Evolutionary conservation across 2,888 invertebrate species (phyloP), one percentile per base, ranked within the genome.

Genomic region (Pristionchus fissidentatus): DNA sequence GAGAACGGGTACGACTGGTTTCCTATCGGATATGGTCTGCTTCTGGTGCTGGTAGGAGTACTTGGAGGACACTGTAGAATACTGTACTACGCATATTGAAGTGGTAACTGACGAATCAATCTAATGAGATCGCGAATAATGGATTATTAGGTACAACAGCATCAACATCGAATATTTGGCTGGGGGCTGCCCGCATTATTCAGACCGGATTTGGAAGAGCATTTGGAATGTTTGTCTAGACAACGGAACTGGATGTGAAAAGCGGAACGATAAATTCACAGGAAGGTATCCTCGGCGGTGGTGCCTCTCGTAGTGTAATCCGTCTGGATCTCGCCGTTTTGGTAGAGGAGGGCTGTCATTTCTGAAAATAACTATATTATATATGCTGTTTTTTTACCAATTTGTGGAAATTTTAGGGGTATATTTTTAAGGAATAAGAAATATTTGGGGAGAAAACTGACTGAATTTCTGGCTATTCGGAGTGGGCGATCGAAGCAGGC

Each of bases 141-240:
- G n/a, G n/a, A n/a, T n/a, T n/a, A n/a, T n/a, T n/a, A n/a, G n/a
- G n/a, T n/a, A n/a, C n/a, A n/a, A n/a, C n/a, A n/a, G n/a, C n/a
- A n/a, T n/a, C n/a, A n/a, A n/a, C n/a, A n/a, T n/a, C n/a, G n/a
- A n/a, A n/a, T n/a, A n/a, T n/a, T n/a, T n/a, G n/a, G n/a, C n/a
- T n/a, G n/a, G 26, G 38, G 43, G 26, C 22, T 3, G 66, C 66
- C 70, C 70, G 70, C 38, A 41, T 70, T 38, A n/a, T 43, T 5
- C n/a, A 41, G 70, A 70, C 70, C 70, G 32, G 70, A 66, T 13
- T 60, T 15, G 32, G 32, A 26, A 35, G n/a, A n/a, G n/a, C n/a
- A n/a, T n/a, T n/a, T 38, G 70, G 70, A 70, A 70, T 41, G 41
- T n/a, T n/a, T n/a, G n/a, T 41, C 70, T 43, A 70, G 70, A 70